Conservation (phyloP, 2,888 invertebrate genomes). For the Bellardia pandia region DNA sequence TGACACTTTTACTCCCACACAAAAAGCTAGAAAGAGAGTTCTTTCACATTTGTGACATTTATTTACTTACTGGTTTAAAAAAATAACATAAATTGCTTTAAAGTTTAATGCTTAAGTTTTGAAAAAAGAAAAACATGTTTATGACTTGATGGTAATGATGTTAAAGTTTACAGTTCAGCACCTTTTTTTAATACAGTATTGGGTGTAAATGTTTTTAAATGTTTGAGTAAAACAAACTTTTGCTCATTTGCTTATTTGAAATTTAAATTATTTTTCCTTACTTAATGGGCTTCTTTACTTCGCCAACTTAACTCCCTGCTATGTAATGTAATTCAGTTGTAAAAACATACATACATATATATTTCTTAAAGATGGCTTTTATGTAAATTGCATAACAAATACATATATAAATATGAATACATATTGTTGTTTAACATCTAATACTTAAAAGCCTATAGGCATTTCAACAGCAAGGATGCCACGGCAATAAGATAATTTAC, state of each 20-base stretch:
- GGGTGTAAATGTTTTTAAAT: background rate
- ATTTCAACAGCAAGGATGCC: constrained; percentile 25
- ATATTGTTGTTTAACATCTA: background rate
- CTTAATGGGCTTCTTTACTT: constrained; percentile 12
- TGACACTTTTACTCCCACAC: background rate
- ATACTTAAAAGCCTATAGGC: constrained; percentile 44
- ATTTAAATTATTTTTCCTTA: constrained; percentile 31
- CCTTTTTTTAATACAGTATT: background rate
- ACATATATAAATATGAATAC: constrained; percentile 13
- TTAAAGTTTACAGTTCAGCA: background rate
- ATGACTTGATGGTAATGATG: no score
- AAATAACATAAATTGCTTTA: no score
- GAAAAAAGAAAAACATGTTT: no score
- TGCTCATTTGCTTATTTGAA: constrained; percentile 56
- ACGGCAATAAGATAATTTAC: background rate
- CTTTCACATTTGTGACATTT: no score
- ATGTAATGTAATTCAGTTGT: constrained; percentile 51
- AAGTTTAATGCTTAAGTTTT: no score
- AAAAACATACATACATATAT: background rate
- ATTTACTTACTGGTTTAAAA: no score
- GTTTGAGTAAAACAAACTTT: constrained; percentile 1
- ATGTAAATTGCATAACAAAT: constrained; percentile 59
- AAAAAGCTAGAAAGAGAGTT: background rate
- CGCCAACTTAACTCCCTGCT: background rate
- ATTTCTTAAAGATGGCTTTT: constrained; percentile 43